Base-by-base conservation (phyloP, 2,888 invertebrate species). In the Spodoptera picta region DNA sequence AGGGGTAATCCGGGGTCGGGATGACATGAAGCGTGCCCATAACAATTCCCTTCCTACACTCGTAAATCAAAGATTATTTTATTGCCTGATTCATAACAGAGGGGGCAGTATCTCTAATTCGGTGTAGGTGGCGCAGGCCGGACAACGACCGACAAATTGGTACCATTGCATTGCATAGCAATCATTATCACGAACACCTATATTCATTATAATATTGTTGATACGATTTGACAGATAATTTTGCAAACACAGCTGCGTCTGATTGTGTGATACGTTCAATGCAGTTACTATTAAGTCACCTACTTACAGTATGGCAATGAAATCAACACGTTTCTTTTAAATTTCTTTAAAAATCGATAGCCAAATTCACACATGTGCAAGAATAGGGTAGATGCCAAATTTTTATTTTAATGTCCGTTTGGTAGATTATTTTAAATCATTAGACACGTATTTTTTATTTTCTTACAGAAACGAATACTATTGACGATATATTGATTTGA, bases 121-220 rank as follows among this genome's bases (percentile, higher is more conserved):
- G 58, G 73, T 69, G 82, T 82, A 79, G 85, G 81, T 73, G 76
- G 76, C 50, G 44, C 55, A 46, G 51, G 51, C 27, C 72, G 60
- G 73, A 60, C 79, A 74, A 69, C 62, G 84, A 79, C 79, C 83
- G 73, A 65, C 72, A 65, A 77, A 81, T 78, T 73, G 71, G 64
- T 69, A 73, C 75, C 60, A 69, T 77, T 73, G 70, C 64, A 69
- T 77, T 73, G 70, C 64, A 69, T 77, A 73, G 70, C 64, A 66
- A 59, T 70, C 69, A 64, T 77, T 75, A 79, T 78, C 55, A 11
- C 44, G 50, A 68, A 68, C 64, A 59, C 68, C 61, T 63, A 70
- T 65, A 65, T 19, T 11, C 24, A 58, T 41, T 64, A 19, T 49
- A 63, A 44, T 36, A 36, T 36, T 36, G 53, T 44, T 23, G 19